A percentile compares a stretch with the other conserved stretches of the same genome.
phyloP scores from a whole-genome alignment of 2,797 vertebrate species.

The Alfaro cultratus region DNA sequence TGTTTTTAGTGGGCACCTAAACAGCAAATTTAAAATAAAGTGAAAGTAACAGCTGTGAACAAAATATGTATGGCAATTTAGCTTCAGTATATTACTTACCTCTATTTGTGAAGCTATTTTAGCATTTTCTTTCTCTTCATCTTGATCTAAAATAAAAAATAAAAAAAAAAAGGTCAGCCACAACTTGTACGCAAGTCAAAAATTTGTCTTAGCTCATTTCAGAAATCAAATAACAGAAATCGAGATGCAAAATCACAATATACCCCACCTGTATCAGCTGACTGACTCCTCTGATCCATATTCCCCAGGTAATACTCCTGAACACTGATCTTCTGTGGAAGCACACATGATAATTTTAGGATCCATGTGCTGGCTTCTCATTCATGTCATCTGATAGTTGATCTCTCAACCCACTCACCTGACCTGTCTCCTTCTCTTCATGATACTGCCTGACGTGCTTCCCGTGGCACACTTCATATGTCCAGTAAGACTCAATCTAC shows the following conservation, averaged over 20 bases:
- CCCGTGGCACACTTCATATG: slow-evolving; percentile 97
- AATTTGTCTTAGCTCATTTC: neutral
- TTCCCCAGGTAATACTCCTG: slow-evolving; percentile 96
- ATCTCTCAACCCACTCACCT: slow-evolving; percentile 79
- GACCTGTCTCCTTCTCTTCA: slow-evolving; percentile 96
- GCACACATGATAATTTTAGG: slow-evolving; percentile 6
- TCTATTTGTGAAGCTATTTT: slow-evolving; percentile 61
- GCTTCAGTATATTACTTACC: slow-evolving; percentile 47
- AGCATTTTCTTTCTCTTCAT: slow-evolving; percentile 52
- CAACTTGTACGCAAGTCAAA: neutral
- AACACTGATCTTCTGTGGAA: slow-evolving; percentile 89
- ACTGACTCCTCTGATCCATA: slow-evolving; percentile 72
- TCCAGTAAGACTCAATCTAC: slow-evolving; percentile 99
- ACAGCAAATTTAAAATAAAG: neutral
- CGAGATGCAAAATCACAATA: neutral
- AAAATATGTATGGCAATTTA: neutral
- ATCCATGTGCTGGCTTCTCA: neutral
- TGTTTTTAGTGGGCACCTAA: slow-evolving; percentile 94
- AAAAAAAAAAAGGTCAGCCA: neutral
- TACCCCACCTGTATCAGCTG: slow-evolving; percentile 81
- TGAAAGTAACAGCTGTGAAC: neutral
- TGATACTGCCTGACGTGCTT: slow-evolving; percentile 97
- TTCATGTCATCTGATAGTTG: slow-evolving; percentile 12
- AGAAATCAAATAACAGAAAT: neutral
- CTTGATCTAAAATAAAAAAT: slow-evolving; percentile 39